Conservation (phyloP, 2,113 vertebrate species). For the Petaurus breviceps region DNA sequence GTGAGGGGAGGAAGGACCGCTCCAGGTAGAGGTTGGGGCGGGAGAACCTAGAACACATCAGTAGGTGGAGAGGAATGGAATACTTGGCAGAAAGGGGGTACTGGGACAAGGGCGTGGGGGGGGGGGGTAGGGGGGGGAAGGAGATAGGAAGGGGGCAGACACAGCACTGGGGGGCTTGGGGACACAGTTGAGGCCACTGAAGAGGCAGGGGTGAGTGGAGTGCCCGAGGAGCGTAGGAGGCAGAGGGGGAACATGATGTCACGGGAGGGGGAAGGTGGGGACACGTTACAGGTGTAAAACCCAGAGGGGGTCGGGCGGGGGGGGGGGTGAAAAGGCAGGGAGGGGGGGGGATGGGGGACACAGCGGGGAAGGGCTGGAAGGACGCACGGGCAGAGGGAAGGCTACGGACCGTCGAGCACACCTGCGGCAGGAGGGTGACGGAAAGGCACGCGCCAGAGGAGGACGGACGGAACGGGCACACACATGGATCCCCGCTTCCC, state of each 20-base stretch:
- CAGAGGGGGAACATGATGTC: neutral
- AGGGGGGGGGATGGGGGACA: no score
- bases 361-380: neutral
- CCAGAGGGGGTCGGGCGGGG: fast-evolving
- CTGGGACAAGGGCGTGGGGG: neutral
- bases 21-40: neutral
- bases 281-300: fast-evolving
- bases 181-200: no score
- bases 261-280: fast-evolving
- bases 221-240: no score
- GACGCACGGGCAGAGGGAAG: neutral
- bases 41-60: neutral
- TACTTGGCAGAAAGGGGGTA: neutral
- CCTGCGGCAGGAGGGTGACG: neutral
- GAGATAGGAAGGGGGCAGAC: neutral
- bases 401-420: neutral
- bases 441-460: neutral
- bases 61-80: no score
- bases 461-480: neutral
- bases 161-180: neutral
- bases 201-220: neutral
- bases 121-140: neutral
- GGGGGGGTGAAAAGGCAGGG: no score
- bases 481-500: neutral
- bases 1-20: neutral